A percentile compares a stretch with the other conserved stretches of the same genome.
phyloP scores from a whole-genome alignment of 2,888 invertebrate genomes.

The Cephus pygmeus region DNA sequence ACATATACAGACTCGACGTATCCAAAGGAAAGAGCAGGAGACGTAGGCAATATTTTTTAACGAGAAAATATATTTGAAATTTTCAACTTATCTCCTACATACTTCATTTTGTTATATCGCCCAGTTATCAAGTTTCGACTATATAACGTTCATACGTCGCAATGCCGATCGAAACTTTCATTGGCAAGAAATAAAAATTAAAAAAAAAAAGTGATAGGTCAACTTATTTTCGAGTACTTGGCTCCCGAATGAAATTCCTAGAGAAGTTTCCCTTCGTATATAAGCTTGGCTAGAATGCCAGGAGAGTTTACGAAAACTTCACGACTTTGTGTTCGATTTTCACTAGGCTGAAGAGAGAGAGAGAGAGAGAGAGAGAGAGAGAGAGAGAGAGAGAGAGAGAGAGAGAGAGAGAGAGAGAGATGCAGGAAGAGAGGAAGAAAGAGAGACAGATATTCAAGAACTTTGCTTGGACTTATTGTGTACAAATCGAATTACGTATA shows the following conservation, averaged over 20 bases:
- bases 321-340: background rate
- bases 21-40: background rate
- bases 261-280: too few species aligned
- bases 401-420: conserved; percentile 11
- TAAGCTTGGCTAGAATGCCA: too few species aligned
- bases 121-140: background rate
- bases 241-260: too few species aligned
- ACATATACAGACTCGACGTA: background rate
- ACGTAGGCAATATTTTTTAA: background rate
- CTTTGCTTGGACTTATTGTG: background rate
- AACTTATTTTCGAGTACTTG: too few species aligned
- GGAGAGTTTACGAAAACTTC: too few species aligned
- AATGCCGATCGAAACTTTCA: too few species aligned
- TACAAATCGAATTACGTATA: too few species aligned
- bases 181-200: too few species aligned
- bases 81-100: background rate
- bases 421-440: conserved; percentile 20
- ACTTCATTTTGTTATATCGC: background rate
- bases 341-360: conserved; percentile 11
- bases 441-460: conserved; percentile 13
- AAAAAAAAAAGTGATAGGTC: too few species aligned
- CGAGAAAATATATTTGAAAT: background rate
- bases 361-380: conserved; percentile 5
- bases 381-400: conserved; percentile 16
- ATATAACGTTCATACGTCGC: background rate